Evolutionary conservation across 2,888 invertebrate genomes (phyloP).

Genomic region (Callyntrura guangdongensis): DNA sequence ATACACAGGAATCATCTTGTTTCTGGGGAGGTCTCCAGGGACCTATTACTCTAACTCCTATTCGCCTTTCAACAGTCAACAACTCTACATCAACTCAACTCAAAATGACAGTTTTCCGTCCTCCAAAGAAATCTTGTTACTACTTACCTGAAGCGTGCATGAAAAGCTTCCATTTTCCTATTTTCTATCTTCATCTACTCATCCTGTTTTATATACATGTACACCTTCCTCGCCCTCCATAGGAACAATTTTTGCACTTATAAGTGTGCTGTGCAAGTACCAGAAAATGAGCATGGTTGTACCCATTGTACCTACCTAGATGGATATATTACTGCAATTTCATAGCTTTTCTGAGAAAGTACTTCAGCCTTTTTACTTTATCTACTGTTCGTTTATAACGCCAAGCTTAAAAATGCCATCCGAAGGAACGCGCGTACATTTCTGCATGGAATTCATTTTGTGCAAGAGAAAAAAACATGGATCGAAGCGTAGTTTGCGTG

Average conservation of each 20-base stretch:
- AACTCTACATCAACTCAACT: slow-evolving; percentile 77
- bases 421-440: background rate
- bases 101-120: slow-evolving; percentile 76
- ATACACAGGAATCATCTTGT: slow-evolving; percentile 71
- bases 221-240: too few species aligned
- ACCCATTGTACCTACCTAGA: background rate
- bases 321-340: background rate
- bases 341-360: slow-evolving; percentile 3
- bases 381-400: background rate
- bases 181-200: slow-evolving; percentile 31
- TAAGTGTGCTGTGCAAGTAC: background rate
- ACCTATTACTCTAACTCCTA: slow-evolving; percentile 76
- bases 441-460: slow-evolving; percentile 20
- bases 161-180: slow-evolving; percentile 63
- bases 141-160: slow-evolving; percentile 74
- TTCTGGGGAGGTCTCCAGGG: slow-evolving; percentile 71
- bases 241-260: background rate
- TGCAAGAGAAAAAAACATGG: background rate
- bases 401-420: background rate
- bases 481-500: slow-evolving; percentile 56
- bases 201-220: background rate
- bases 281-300: background rate
- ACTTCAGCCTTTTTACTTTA: background rate
- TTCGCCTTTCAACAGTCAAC: slow-evolving; percentile 77
- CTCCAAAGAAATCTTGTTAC: slow-evolving; percentile 71